Evolutionary conservation across 1,140 invertebrate genomes (phyloP).

Genomic region (Drosophila burlai): DNA sequence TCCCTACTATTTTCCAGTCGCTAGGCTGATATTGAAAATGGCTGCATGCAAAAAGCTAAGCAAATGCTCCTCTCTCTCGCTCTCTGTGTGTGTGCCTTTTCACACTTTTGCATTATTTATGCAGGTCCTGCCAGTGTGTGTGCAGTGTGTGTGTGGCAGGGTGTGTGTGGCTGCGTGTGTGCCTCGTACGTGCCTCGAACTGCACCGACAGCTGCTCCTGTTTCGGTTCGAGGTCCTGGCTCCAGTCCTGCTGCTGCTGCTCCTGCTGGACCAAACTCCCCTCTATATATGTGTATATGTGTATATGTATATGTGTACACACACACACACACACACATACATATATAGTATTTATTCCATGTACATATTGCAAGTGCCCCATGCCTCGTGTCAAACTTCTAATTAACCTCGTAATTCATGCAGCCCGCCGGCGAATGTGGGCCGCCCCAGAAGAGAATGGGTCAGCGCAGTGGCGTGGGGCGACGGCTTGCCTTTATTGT

Average conservation of each 20-base stretch:
- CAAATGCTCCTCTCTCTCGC: constrained; percentile 20
- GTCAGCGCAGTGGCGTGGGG: neutral
- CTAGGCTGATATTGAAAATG: constrained; percentile 68
- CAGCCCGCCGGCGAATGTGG: constrained; percentile 9
- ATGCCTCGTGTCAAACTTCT: constrained; percentile 56
- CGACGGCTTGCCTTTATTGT: constrained; percentile 42
- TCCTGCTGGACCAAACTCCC: constrained; percentile 8
- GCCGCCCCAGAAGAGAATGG: neutral
- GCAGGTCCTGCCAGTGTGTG: constrained; percentile 36
- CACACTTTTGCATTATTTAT: constrained; percentile 56
- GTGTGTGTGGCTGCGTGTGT: constrained; percentile 5
- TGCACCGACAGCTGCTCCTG: constrained; percentile 59
- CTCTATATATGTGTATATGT: neutral
- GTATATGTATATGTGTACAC: neutral
- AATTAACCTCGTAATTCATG: constrained; percentile 57
- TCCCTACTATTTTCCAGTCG: constrained; percentile 9
- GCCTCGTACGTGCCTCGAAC: constrained; percentile 64
- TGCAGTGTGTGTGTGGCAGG: constrained; percentile 3
- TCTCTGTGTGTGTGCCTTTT: constrained; percentile 33
- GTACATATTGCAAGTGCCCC: constrained; percentile 53
- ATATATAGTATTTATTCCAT: constrained; percentile 44
- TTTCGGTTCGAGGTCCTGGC: constrained; percentile 9
- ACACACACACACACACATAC: neutral
- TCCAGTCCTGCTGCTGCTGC: neutral
- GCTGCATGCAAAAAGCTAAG: constrained; percentile 39